Base-by-base conservation (phyloP, 2,888 invertebrate species). In the Calliphora vomitoria region DNA sequence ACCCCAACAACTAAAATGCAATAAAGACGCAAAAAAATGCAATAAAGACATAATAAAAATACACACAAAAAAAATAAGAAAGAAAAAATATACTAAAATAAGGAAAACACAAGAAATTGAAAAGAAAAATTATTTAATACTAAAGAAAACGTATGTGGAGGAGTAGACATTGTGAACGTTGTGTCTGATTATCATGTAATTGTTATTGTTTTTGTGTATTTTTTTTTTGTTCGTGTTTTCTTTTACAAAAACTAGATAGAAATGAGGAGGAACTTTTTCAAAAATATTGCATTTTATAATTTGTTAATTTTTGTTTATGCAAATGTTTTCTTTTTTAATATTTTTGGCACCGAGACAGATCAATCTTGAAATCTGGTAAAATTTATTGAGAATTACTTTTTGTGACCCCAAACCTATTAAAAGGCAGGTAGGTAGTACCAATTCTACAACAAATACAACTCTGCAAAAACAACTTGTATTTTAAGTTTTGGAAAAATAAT, bases 1-100 rank as follows among this genome's bases (percentile, higher is more conserved):
- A 68, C 25, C 8, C 35, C 0, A n/a, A 18, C 47, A 55, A 69
- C 44, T 15, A 44, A 84, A 84, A 72, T 72, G 66, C 74, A 84
- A 79, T 79, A 79, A 79, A 84, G 74, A 66, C 79, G 50, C 53
- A 60, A 68, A 20, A n/a, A 83, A 83, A 78, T 71, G 71, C 64
- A 68, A 71, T 71, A 78, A 82, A 82, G 62, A 71, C 69, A 25
- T 44, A 71, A 81, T 66, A 66, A 74, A 81, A 81, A 55, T n/a
- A 38, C 10, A 50, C 4, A 50, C 50, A n/a, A 50, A 50, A 47
- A 35, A 55, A 18, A 41, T 0, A 64, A 55, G 72, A 25, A 20
- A 35, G 58, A 81, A 8, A 20, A 55, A 47, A 71, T 20, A 82
- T 68, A 44, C 60, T 13, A n/a, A 53, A 25, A 64, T 55, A 60